Evolutionary conservation across 2,113 vertebrate species (phyloP), one percentile per base, ranked within the genome.

Genomic region (Elachura formosa): DNA sequence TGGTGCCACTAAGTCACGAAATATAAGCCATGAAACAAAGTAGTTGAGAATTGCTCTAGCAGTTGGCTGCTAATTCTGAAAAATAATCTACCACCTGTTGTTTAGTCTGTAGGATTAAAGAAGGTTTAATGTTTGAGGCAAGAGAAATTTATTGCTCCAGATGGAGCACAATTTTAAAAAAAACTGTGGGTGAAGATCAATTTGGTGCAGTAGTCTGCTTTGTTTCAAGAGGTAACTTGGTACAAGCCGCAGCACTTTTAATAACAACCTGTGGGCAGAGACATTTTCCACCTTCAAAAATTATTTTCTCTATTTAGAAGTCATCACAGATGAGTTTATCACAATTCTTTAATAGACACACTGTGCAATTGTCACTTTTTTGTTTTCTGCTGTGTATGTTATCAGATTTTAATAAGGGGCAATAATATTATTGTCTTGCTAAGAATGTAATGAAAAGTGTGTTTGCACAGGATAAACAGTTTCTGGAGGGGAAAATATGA

Each of bases 21-120:
- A 89, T 87, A 61, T 73, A 77, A 91, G 72, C 17, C 46, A 82
- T 84, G 88, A 63, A 76, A 38, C 31, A 64, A 88, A 89, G 64
- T 86, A 90, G 93, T 40, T 90, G 80, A 87, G 73, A 89, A 71
- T 89, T 75, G 29, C 69, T 90, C 68, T 75, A 75, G 85, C 90
- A 94, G 72, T 94, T 96, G 94, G 62, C 41, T 93, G 76, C 56
- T 96, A 90, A 90, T 95, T 94, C 92, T 86, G 68, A 87, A 92
- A 93, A 93, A 92, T 96, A 82, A 97, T 94, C 90, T 92, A 55
- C 94, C 96, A 95, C 94, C 92, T 96, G 93, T 96, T 96, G 69
- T 94, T 95, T 93, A 90, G 90, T 87, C 88, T 89, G 80, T 84
- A 82, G 76, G 80, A 94, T 96, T 90, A 84, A 93, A 84, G 61